Evolutionary conservation across 2,113 vertebrate genomes (phyloP).

Genomic region (Bettongia penicillata): DNA sequence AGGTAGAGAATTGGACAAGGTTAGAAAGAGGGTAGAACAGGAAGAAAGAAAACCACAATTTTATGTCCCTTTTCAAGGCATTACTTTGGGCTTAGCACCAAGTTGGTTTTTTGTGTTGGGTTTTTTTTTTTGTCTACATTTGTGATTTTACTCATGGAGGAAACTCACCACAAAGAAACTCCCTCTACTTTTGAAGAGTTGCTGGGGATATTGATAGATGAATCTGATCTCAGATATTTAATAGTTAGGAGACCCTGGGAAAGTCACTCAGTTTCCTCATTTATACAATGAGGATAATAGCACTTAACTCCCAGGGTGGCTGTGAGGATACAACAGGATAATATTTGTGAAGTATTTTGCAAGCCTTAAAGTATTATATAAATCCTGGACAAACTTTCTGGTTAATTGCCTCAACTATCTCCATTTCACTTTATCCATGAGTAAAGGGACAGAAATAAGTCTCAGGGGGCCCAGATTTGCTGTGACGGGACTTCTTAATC

Average conservation of each 20-base stretch:
- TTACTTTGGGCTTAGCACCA: neutral
- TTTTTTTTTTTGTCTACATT: neutral
- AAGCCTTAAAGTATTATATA: neutral
- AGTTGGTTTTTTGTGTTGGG: neutral
- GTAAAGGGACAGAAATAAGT: neutral
- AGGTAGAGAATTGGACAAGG: neutral
- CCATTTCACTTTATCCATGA: neutral
- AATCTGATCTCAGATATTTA: neutral
- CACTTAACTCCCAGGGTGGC: neutral
- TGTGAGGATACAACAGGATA: neutral
- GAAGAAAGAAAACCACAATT: neutral
- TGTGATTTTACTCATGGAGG: neutral
- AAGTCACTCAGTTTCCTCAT: neutral
- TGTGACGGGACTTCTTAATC: neutral
- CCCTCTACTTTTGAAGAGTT: neutral
- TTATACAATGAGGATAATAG: neutral
- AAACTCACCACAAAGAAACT: neutral
- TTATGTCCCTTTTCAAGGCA: neutral
- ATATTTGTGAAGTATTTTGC: neutral
- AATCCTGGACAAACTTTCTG: neutral
- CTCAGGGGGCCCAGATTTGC: neutral
- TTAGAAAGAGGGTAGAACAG: accelerated
- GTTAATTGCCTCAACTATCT: neutral
- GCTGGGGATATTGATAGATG: neutral
- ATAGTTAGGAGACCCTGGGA: neutral